Percentiles rank a stretch among this genome's conserved stretches.
These are phyloP conservation scores for Ginglymostoma cirratum DNA, from an alignment of 2,113 vertebrate species.

Conservation along the genomic window DNA sequence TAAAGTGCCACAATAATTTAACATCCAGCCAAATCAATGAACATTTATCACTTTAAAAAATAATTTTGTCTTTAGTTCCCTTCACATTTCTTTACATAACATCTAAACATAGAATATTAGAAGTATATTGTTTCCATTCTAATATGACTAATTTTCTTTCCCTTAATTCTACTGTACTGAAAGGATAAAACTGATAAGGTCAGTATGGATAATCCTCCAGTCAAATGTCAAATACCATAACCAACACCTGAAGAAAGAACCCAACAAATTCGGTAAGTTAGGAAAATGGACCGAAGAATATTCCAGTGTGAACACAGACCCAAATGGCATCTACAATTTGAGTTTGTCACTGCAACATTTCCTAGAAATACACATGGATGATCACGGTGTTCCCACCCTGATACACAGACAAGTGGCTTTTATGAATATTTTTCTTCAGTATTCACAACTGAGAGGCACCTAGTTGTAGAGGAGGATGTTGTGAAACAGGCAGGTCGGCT, in stretches of 20 bases:
- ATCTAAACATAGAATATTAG: not conserved
- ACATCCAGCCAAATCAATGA: not conserved
- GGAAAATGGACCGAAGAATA: not conserved
- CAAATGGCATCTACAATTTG: not conserved
- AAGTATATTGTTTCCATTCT: not conserved
- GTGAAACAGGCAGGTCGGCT: too few species aligned
- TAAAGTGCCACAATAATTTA: not conserved
- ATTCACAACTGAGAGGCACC: too few species aligned
- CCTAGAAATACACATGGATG: not conserved
- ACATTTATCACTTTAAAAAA: not conserved
- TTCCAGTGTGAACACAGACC: not conserved
- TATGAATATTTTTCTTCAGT: too few species aligned
- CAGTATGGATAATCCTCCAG: not conserved
- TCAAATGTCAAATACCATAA: not conserved
- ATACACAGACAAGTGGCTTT: not conserved
- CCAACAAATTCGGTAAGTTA: not conserved
- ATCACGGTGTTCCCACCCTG: not conserved
- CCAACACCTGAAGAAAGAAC: not conserved
- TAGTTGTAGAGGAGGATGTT: too few species aligned
- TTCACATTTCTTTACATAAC: not conserved
- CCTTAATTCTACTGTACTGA: not conserved
- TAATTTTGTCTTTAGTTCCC: not conserved
- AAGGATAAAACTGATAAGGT: not conserved
- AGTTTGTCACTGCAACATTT: not conserved
- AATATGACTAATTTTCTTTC: not conserved